Base-by-base conservation (phyloP, 1,140 invertebrate species). In the Drosophila elegans region DNA sequence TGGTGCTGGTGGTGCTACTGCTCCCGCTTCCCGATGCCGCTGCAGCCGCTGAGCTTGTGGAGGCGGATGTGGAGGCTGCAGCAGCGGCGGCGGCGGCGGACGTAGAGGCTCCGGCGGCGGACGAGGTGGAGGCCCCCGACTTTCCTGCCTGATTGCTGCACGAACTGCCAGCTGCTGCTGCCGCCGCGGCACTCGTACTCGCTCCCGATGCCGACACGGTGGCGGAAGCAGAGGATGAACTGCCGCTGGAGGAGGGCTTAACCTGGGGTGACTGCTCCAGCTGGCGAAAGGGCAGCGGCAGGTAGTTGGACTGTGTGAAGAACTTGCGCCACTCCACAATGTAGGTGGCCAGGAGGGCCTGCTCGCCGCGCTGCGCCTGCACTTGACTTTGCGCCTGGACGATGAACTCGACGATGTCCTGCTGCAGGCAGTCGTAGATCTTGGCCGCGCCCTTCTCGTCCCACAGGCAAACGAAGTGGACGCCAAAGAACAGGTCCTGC, bases 311-410 rank as follows among this genome's bases (percentile, higher is more conserved):
- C 92, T 99, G 98, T 6, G 98, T 98, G 92, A 99, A 99, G 94
- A 99, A 99, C 90, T 98, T 99, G 44, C 97, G 94, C 98, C 98
- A 99, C 93, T 99, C 98, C 7, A 95, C 95, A 80, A 99, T 99
- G 89, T 99, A 99, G 7, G 98, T 97, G 93, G 98, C 98, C 5
- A 99, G 93, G 25, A 99, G 93, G 6, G 98, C 97, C 92, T 98
- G 97, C 88, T 99, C 98, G 91, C 99, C 98, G 69, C 97, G 95
- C 89, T 98, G 97, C 16, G 97, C 95, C 68, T 98, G 93, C 3
- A 99, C 97, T 90, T 97, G 94, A 94, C 95, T 95, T 93, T 99
- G 98, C 21, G 98, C 98, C 93, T 98, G 96, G 92, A 97, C 96
- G 74, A 99, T 99, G 93, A 98, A 99, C 80, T 97, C 96, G 86